Base-by-base conservation (phyloP, 2,113 vertebrate species). In the Cavia aperea region DNA sequence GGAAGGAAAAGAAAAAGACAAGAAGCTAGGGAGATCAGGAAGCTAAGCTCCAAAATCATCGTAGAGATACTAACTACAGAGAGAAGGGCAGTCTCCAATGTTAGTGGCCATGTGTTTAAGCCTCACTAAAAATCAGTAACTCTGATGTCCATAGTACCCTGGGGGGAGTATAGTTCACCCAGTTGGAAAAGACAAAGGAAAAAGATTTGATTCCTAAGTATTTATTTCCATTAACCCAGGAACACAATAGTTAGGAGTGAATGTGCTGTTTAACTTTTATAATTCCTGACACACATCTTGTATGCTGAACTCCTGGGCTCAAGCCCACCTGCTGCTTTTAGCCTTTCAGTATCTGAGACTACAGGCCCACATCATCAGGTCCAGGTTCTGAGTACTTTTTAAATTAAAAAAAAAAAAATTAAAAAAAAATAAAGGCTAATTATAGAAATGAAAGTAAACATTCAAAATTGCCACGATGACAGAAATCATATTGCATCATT, bases 111-210 rank as follows among this genome's bases (percentile, higher is more conserved):
- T 54, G 73, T 87, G 70, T 39, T 65, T 93, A 94, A 92, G 86
- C 51, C 92, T 73, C 70, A 91, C 2, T 72, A 62, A 87, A 87
- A 96, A 96, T n/a, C 81, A 93, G 36, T 46, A 85, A 81, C 75
- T 0, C 66, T 90, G 95, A 94, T 90, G 92, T 95, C 92, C 96
- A 68, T 10, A 85, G 86, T 94, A 85, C 90, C 92, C 87, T 90
- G 95, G 89, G n/a, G 54, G 92, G 78, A 43, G 62, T 81, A 94
- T 96, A 89, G 88, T 96, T 94, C 90, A 89, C 84, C 94, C 11
- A 86, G 91, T 56, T 94, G 73, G 81, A 97, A 79, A 43, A 66
- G 88, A 91, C 86, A 96, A 91, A 78, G 36, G 81, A 94, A 96
- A 85, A 94, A 78, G 46, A 60, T 86, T 95, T 95, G 91, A 96